phyloP scores from a whole-genome alignment of 2,113 vertebrate genomes.

The Aplodontia rufa region DNA sequence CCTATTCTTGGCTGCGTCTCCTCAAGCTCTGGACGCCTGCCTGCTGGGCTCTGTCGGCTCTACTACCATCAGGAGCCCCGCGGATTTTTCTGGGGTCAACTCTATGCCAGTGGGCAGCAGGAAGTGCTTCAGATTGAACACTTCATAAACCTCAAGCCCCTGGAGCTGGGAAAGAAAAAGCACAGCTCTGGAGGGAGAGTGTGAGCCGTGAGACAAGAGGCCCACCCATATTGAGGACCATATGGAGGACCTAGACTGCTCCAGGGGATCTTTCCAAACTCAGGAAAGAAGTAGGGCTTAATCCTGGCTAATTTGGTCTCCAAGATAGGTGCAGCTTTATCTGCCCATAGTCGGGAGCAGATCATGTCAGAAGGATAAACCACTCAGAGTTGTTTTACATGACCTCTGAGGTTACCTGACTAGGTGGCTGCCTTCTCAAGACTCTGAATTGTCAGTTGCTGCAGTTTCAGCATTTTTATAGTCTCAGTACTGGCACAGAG shows the following conservation, averaged over 20 bases:
- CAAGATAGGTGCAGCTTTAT: background rate
- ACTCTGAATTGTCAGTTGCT: background rate
- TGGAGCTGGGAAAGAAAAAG: background rate
- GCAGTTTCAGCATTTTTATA: background rate
- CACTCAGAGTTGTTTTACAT: background rate
- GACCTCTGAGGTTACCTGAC: background rate
- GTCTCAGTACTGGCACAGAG: background rate
- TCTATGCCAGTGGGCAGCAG: background rate
- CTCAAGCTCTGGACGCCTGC: background rate
- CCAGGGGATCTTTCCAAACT: background rate
- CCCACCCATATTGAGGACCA: background rate
- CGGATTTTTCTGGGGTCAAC: background rate
- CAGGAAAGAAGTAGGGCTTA: background rate
- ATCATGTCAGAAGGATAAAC: background rate
- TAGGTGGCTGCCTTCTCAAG: background rate
- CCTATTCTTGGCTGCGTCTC: background rate
- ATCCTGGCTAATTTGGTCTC: background rate
- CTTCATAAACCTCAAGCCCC: background rate
- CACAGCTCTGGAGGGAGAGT: background rate
- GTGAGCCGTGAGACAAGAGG: background rate
- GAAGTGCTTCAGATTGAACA: background rate
- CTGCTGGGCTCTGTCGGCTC: background rate
- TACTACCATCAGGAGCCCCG: background rate
- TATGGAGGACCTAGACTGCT: background rate
- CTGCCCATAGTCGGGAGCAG: background rate